Base-by-base conservation (phyloP, 1,140 invertebrate species). In the Sarcophaga bullata region DNA sequence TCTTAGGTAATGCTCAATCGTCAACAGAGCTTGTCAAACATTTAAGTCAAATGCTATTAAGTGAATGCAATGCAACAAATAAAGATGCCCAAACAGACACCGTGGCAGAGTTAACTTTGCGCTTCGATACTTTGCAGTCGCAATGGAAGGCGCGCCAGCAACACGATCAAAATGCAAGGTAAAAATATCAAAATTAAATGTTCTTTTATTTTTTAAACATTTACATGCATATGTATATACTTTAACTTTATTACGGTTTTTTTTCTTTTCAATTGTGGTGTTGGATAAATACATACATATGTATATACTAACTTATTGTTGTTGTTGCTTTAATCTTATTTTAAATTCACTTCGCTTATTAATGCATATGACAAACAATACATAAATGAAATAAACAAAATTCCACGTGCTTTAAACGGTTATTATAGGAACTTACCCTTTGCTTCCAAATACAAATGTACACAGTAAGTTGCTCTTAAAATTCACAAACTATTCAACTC, bases 21-120 rank as follows among this genome's bases (percentile, higher is more conserved):
- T 93, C 93, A 13, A 91, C 95, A 58, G 96, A 97, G 90, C 88
- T 96, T 17, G 93, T 96, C 0, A 94, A 94, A 86, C 95, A 97
- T 91, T 91, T 97, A 15, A 94, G 95, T 81, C 92, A 93, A 62
- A 86, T 96, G 9, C 90, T 97, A 3, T 89, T 95, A 6, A 93
- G 93, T 54, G 95, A 97, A 87, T 95, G 94, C 84, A 93, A 94
- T 78, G 92, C 94, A 25, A 93, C 91, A 6, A 91, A 92, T 78
- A 93, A 95, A 80, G 92, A 94, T 84, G 93, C 94, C 5, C 93
- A 93, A 87, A 91, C 93, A 52, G 91, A 92, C 6, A 93, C 95
- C 87, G 94, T 97, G 9, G 89, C 92, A 84, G 91, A 92, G 78
- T 90, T 97, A 15, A 90, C 92, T 10, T 86, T 93, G 76, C 92